Evolutionary conservation across 2,113 vertebrate genomes (phyloP), one percentile per base, ranked within the genome.

Genomic region (Neopipo cinnamomea): DNA sequence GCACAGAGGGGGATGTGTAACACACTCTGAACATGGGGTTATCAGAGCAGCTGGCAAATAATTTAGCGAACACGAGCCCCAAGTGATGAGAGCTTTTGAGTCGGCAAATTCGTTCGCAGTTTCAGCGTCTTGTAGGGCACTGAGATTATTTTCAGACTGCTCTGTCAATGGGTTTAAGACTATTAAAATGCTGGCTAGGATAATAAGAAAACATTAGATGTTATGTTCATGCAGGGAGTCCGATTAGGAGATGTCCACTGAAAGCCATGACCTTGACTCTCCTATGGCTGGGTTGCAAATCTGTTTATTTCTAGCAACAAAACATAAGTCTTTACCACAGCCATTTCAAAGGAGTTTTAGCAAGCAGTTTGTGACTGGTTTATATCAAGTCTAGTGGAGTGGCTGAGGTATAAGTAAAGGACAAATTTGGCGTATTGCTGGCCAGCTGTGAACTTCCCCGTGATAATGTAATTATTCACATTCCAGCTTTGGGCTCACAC

Each of bases 1-100:
- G 96, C 92, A 85, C 88, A 58, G 92, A 62, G 95, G 68, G 71
- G 76, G 73, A 63, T 44, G 73, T 89, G 91, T 92, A 75, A 68
- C 88, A 88, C 95, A 83, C 2, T 2, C 79, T 95, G 95, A 96
- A 92, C 53, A 33, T 35, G 80, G 67, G 85, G 94, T 95, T 96
- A 92, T 88, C 90, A 80, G 89, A 95, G 95, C 94, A 96, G 91
- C 94, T 94, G 95, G 93, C 95, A 95, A 94, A 95, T 91, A 91
- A 91, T 94, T 93, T 93, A 96, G 56, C 4, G 0, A 88, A 68
- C 88, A 78, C 56, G 77, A 88, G 73, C 92, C 83, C 79, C 79
- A 37, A 95, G 82, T 82, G 91, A 77, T 88, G 88, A 83, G 73
- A 92, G 88, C 82, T 89, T 95, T 90, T 81, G 93, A 95, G 82